Percentiles rank a stretch among this genome's conserved stretches.
These are phyloP conservation scores for Callimorpha dominula DNA, from an alignment of 2,888 invertebrate genomes.

Conservation along the genomic window DNA sequence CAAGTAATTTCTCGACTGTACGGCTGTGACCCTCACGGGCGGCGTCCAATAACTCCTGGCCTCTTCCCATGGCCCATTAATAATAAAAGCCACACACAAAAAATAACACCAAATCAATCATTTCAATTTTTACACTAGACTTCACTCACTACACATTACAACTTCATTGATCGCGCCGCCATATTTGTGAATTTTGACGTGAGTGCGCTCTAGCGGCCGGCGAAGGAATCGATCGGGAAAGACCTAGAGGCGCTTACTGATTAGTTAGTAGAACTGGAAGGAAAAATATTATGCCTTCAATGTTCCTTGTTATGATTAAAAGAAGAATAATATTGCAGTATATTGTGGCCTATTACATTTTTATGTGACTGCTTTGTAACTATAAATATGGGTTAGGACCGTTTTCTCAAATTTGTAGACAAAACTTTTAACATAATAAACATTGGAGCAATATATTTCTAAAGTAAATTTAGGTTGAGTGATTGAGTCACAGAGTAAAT, in stretches of 20 bases:
- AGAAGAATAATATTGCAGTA: background rate
- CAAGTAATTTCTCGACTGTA: slow-evolving; percentile 96
- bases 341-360: background rate
- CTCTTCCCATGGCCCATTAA: slow-evolving; percentile 95
- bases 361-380: background rate
- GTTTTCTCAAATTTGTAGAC: background rate
- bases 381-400: background rate
- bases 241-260: slow-evolving; percentile 14
- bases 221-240: slow-evolving; percentile 70
- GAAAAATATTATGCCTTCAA: background rate
- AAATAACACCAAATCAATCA: slow-evolving; percentile 81
- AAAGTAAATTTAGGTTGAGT: no score
- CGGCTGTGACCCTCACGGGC: slow-evolving; percentile 96
- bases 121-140: slow-evolving; percentile 84
- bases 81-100: slow-evolving; percentile 77
- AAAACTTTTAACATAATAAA: background rate
- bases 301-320: background rate
- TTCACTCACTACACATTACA: slow-evolving; percentile 85
- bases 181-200: slow-evolving; percentile 86
- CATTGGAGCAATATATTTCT: background rate
- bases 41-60: slow-evolving; percentile 98
- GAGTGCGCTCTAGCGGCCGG: slow-evolving; percentile 82
- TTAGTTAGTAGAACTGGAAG: background rate
- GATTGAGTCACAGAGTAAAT: background rate
- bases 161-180: slow-evolving; percentile 93